A percentile compares a stretch with the other conserved stretches of the same genome.
These are phyloP conservation scores for Brachirus orientalis DNA, from an alignment of 2,113 vertebrate species.

Conservation along the genomic window DNA sequence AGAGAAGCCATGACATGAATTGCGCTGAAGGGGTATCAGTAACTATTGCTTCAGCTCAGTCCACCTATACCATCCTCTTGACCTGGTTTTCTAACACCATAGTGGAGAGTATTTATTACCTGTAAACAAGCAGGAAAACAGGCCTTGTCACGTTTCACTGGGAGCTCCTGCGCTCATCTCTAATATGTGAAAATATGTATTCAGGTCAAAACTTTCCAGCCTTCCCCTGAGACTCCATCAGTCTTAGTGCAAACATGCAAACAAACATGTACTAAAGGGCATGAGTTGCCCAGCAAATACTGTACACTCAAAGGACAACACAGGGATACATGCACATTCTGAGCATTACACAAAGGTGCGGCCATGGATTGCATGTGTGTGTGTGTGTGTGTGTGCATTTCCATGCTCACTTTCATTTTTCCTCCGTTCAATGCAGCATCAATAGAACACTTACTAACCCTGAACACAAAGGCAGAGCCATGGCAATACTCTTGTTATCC, in stretches of 20 bases:
- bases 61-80: slow-evolving; percentile 42
- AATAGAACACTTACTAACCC: slow-evolving; percentile 52
- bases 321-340: slow-evolving; percentile 3
- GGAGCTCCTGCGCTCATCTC: slow-evolving; percentile 67
- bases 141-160: slow-evolving; percentile 69
- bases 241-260: slow-evolving; percentile 64
- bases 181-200: slow-evolving; percentile 78
- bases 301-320: slow-evolving; percentile 20
- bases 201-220: slow-evolving; percentile 74
- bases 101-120: slow-evolving; percentile 70
- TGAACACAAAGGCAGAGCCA: slow-evolving; percentile 68
- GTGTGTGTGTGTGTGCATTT: slow-evolving; percentile 1
- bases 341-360: slow-evolving; percentile 10
- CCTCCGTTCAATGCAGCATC: slow-evolving; percentile 27
- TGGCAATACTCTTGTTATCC: slow-evolving; percentile 70
- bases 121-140: slow-evolving; percentile 73
- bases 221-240: slow-evolving; percentile 65
- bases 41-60: slow-evolving; percentile 46
- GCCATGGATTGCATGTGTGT: not conserved
- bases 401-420: slow-evolving; percentile 5
- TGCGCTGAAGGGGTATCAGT: slow-evolving; percentile 55
- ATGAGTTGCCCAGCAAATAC: slow-evolving; percentile 36
- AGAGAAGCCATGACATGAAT: slow-evolving; percentile 29
- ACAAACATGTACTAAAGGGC: slow-evolving; percentile 62
- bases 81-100: slow-evolving; percentile 56